A percentile compares a stretch with the other conserved stretches of the same genome.
Evolutionary conservation across 2,888 invertebrate species (phyloP).

Genomic region (Agrochola circellaris): DNA sequence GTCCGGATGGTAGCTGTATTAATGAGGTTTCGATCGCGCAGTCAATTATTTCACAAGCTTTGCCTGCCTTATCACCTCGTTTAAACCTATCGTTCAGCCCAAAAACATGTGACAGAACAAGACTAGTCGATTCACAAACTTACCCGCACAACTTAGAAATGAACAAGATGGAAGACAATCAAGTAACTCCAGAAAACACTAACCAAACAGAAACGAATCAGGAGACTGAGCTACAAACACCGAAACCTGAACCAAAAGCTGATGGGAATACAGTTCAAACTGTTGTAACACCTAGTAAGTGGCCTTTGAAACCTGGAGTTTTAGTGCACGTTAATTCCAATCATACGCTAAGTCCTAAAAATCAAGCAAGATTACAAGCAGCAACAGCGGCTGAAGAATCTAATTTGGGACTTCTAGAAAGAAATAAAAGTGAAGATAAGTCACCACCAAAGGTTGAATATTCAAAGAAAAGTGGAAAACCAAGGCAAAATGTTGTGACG

Average conservation of each 20-base stretch:
- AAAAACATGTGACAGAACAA: constrained; percentile 87
- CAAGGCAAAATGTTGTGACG: constrained; percentile 81
- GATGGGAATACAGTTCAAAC: constrained; percentile 79
- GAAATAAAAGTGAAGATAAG: constrained; percentile 76
- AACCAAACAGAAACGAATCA: constrained; percentile 72
- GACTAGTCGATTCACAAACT: constrained; percentile 81
- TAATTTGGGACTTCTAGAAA: constrained; percentile 86
- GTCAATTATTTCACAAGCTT: constrained; percentile 90
- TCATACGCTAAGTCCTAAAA: constrained; percentile 92
- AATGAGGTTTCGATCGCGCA: constrained; percentile 90
- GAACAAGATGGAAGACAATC: constrained; percentile 81
- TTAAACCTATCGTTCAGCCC: constrained; percentile 86
- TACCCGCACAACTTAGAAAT: constrained; percentile 79
- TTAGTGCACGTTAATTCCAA: constrained; percentile 96
- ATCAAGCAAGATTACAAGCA: constrained; percentile 81
- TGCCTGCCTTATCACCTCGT: constrained; percentile 88
- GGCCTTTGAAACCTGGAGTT: constrained; percentile 97
- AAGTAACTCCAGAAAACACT: constrained; percentile 79
- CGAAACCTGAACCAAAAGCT: constrained; percentile 75
- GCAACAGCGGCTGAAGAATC: constrained; percentile 73
- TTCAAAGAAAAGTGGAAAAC: constrained; percentile 84
- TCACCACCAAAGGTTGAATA: constrained; percentile 78
- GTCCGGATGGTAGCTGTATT: constrained; percentile 90
- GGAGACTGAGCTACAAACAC: constrained; percentile 73
- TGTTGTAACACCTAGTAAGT: constrained; percentile 92